Evolutionary conservation across 1,140 invertebrate genomes (phyloP).

Genomic region (Diorhabda carinulata): DNA sequence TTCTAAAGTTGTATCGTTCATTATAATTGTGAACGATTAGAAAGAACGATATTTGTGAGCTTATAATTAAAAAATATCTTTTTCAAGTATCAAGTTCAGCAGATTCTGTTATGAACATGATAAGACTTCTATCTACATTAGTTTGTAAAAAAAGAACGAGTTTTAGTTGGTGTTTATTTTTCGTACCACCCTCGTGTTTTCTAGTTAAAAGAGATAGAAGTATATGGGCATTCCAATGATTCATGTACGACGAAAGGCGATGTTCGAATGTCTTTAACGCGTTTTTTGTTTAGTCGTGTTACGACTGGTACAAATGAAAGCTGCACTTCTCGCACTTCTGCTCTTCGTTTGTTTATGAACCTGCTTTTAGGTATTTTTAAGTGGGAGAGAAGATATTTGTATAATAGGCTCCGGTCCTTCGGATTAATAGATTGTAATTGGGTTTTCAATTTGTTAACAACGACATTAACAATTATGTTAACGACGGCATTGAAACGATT

Average conservation of each 20-base stretch:
- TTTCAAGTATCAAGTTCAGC: too few species aligned
- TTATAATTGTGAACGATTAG: too few species aligned
- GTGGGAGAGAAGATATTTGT: slow-evolving; percentile 17
- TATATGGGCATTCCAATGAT: slow-evolving; percentile 41
- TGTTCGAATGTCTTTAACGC: slow-evolving; percentile 42
- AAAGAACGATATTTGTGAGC: too few species aligned
- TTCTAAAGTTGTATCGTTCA: too few species aligned
- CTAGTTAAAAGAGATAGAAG: slow-evolving; percentile 26
- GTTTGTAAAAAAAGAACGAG: too few species aligned
- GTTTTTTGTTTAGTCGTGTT: slow-evolving; percentile 45
- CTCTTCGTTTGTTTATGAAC: slow-evolving; percentile 32
- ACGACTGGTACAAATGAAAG: slow-evolving; percentile 46
- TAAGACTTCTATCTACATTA: too few species aligned
- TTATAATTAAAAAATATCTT: too few species aligned
- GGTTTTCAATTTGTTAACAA: slow-evolving; percentile 11
- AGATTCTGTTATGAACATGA: too few species aligned
- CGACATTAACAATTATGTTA: slow-evolving; percentile 7
- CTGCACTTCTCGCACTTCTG: slow-evolving; percentile 44
- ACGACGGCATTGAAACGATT: neutral
- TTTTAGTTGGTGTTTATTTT: too few species aligned
- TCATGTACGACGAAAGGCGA: slow-evolving; percentile 45
- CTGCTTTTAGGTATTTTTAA: slow-evolving; percentile 26
- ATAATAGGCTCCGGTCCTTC: slow-evolving; percentile 12
- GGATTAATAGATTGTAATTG: slow-evolving; percentile 26
- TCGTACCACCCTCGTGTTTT: neutral